Base-by-base conservation (phyloP, 2,888 invertebrate species). In the Microplitis deprimator region DNA sequence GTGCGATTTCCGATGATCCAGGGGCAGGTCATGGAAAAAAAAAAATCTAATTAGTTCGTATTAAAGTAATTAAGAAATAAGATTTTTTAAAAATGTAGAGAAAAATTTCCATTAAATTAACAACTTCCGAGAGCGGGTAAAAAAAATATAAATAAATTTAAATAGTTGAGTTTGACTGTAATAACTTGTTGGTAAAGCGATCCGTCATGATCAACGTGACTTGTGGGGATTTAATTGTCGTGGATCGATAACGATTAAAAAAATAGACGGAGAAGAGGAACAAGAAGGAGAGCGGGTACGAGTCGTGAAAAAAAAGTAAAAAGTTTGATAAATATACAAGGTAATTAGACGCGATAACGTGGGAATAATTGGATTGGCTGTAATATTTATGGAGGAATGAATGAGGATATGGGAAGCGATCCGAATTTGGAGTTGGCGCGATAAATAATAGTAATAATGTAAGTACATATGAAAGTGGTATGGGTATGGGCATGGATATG, bases 201-300 rank as follows among this genome's bases (percentile, higher is more conserved):
- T 89, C 88, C 88, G 87, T 89, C 89, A 89, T 89, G 87, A 88
- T 89, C 88, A 88, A 84, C 81, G 82, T 80, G 83, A 87, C 85
- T 87, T 87, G 84, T 62, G 39, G 73, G 88, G 87, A 88, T 89
- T 89, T 89, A 88, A 88, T 88, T 88, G 89, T 89, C 88, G 88
- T 61, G 61, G 73, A 73, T 73, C 73, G 62, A 73, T 73, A 73
- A 65, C 61, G 39, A 65, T 62, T 65, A 16, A 40, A 40, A 40
- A 64, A 60, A 10, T 50, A 50, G 50, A 59, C 29, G 29, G 13
- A 41, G 17, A 13, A 69, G 50, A 16, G 6, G 29, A 16, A 65
- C 10, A 65, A 20, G 1, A 10, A 65, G 10, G 29, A 17, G 29
- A 65, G 29, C 6, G 10, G 29, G 17, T 20, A 65, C 29, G 6